These are phyloP conservation scores for Ophion ventricosus DNA, from an alignment of 2,888 invertebrate genomes.

Conservation along the genomic window DNA sequence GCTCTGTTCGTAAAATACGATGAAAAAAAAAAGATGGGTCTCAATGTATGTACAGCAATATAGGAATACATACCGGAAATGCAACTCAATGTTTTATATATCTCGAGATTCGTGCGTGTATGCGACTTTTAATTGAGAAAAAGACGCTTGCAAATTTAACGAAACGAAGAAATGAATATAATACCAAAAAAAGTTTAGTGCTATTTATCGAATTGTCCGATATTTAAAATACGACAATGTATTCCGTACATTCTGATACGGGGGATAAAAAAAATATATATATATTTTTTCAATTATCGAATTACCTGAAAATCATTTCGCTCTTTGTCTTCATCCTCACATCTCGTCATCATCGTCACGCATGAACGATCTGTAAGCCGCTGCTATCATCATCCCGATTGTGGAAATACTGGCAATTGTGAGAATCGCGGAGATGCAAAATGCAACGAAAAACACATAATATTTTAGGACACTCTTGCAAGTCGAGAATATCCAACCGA, in stretches of 20 bases:
- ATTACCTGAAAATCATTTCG: conserved; percentile 36
- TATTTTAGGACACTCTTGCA: conserved; percentile 61
- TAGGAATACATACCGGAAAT: conserved; percentile 40
- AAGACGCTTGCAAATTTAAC: conserved; percentile 27
- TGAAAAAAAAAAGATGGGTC: neutral
- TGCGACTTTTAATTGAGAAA: conserved; percentile 8
- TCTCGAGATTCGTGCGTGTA: conserved; percentile 4
- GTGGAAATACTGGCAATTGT: conserved; percentile 60
- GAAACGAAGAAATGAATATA: conserved; percentile 8
- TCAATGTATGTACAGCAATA: conserved; percentile 59
- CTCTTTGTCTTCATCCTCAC: conserved; percentile 35
- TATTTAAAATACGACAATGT: conserved; percentile 66
- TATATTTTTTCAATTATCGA: conserved; percentile 73
- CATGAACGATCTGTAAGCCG: conserved; percentile 47
- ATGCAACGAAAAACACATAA: conserved; percentile 63
- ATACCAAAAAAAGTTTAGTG: neutral
- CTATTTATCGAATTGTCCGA: conserved; percentile 64
- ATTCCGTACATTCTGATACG: conserved; percentile 73
- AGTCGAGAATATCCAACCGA: conserved; percentile 65
- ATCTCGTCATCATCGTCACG: conserved; percentile 47
- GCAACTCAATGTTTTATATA: conserved; percentile 32
- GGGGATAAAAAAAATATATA: conserved; percentile 65
- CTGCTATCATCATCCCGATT: conserved; percentile 65
- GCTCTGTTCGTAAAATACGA: conserved; percentile 5
- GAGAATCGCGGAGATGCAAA: conserved; percentile 65